Conservation (phyloP, 2,113 vertebrate species). For the Lipophrys pholis region DNA sequence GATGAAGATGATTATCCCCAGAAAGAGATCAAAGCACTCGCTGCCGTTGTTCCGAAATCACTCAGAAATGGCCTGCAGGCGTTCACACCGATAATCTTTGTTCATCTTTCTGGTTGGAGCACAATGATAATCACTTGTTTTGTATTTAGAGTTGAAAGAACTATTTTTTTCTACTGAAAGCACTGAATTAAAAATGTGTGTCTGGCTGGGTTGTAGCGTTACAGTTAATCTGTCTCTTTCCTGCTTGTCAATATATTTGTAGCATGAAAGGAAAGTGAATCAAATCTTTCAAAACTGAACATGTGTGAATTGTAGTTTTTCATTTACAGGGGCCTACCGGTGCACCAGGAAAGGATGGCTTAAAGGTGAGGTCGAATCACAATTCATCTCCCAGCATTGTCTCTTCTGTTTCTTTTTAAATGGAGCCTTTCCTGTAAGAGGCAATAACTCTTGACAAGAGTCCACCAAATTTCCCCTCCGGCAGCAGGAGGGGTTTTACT, state of each 20-base stretch:
- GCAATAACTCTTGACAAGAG: neutral
- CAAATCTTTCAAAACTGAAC: neutral
- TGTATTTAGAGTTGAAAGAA: neutral
- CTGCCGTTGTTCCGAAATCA: no score
- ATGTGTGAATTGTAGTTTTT: conserved; percentile 37
- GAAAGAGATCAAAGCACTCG: conserved; percentile 57
- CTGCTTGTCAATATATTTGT: no score
- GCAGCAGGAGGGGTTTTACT: conserved; percentile 2
- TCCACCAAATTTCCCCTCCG: neutral
- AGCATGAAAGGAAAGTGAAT: no score
- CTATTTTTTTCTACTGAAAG: conserved; percentile 9
- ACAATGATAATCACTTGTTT: conserved; percentile 11
- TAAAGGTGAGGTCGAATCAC: conserved; percentile 85
- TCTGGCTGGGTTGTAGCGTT: neutral
- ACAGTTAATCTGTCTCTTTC: no score
- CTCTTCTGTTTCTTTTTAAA: neutral
- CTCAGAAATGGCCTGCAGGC: conserved; percentile 36
- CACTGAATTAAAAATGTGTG: neutral
- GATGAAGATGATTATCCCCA: conserved; percentile 35
- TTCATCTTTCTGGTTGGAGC: conserved; percentile 18
- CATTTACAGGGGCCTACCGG: conserved; percentile 89
- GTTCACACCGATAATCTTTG: conserved; percentile 5
- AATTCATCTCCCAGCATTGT: neutral
- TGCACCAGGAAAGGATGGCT: conserved; percentile 91
- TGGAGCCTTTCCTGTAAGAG: neutral